These are phyloP conservation scores for Malurus cyaneus DNA, from an alignment of 2,113 vertebrate species.

Conservation along the genomic window DNA sequence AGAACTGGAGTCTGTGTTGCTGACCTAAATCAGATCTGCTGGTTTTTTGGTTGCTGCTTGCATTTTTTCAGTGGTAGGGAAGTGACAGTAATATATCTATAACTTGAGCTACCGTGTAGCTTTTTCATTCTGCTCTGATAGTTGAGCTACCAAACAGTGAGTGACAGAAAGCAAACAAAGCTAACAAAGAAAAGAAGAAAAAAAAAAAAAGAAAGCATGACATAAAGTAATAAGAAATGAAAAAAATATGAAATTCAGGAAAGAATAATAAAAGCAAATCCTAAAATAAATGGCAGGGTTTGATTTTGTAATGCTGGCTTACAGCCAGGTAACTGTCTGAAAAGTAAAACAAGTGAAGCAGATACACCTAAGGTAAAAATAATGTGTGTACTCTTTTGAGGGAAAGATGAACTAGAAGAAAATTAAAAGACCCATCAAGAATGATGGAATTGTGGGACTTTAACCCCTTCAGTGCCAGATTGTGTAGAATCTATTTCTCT, in stretches of 20 bases:
- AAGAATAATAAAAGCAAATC: conserved; percentile 52
- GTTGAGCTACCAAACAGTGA: conserved; percentile 23
- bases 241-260: conserved; percentile 31
- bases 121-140: not conserved
- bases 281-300: conserved; percentile 62
- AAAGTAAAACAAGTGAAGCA: conserved; percentile 49
- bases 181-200: not conserved
- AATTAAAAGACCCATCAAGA: conserved; percentile 6
- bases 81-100: not conserved
- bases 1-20: not conserved
- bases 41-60: not conserved
- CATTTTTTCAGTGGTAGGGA: conserved; percentile 6
- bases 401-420: not conserved
- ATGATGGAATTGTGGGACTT: not conserved
- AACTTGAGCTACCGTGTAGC: not conserved
- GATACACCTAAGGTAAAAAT: conserved; percentile 50
- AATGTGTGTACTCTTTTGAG: not conserved
- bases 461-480: not conserved
- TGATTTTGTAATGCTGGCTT: conserved; percentile 58
- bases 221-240: conserved; percentile 19
- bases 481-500: not conserved
- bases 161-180: conserved; percentile 43
- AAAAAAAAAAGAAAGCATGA: not conserved
- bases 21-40: conserved; percentile 4
- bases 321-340: conserved; percentile 51